Percentiles rank a stretch among this genome's conserved stretches.
phyloP scores from a whole-genome alignment of 2,113 vertebrate species.

The Chauna torquata region DNA sequence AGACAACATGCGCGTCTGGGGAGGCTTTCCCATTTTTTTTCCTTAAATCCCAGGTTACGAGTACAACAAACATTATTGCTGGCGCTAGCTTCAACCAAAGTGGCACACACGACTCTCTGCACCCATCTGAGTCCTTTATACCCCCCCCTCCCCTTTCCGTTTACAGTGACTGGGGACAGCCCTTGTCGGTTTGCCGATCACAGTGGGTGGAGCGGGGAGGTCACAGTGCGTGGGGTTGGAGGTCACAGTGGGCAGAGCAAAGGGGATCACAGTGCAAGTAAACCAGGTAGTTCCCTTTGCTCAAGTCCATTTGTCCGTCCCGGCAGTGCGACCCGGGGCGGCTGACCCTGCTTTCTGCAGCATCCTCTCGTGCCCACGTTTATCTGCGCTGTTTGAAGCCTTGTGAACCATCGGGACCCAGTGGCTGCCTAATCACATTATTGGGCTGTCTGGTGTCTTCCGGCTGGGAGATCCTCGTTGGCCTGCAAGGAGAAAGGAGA shows the following conservation, averaged over 20 bases:
- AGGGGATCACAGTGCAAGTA: constrained; percentile 83
- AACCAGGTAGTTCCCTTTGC: constrained; percentile 73
- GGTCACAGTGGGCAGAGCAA: constrained; percentile 92
- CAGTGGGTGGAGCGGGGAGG: constrained; percentile 75
- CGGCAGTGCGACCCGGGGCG: constrained; percentile 22
- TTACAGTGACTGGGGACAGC: constrained; percentile 63
- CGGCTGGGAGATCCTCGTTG: constrained; percentile 84
- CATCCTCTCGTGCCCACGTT: constrained; percentile 55
- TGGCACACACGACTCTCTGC: constrained; percentile 50
- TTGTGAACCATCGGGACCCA: constrained; percentile 91
- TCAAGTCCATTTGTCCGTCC: constrained; percentile 75
- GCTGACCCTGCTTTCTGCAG: constrained; percentile 50
- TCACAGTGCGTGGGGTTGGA: constrained; percentile 82
- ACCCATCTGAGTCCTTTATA: constrained; percentile 29
- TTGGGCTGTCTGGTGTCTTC: constrained; percentile 89
- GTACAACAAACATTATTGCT: constrained; percentile 76
- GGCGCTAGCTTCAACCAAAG: constrained; percentile 68
- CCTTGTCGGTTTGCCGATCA: constrained; percentile 69
- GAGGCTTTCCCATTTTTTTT: constrained; percentile 43
- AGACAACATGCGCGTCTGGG: constrained; percentile 47
- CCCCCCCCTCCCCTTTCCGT: constrained; percentile 30
- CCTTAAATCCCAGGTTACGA: constrained; percentile 55
- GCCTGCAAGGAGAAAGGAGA: constrained; percentile 71
- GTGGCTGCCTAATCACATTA: constrained; percentile 89
- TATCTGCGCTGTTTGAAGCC: constrained; percentile 98